Evolutionary conservation across 2,888 invertebrate species (phyloP).

Genomic region (Ophion costatus): DNA sequence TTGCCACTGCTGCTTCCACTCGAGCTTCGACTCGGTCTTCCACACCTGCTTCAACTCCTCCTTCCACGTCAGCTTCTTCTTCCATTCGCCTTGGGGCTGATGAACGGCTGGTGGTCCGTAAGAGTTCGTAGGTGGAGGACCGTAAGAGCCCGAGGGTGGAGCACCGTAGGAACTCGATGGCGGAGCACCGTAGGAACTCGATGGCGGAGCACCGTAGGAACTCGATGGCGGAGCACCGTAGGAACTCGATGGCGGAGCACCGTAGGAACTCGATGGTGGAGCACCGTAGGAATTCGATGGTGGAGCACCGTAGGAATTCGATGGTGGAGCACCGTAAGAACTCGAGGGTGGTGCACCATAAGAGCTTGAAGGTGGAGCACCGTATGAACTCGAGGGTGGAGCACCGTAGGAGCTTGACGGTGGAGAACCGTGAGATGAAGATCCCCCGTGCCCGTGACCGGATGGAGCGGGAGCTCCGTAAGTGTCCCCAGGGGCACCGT

Average conservation of each 20-base stretch:
- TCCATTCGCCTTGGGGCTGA: slow-evolving; percentile 87
- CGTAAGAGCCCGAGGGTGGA: slow-evolving; percentile 45
- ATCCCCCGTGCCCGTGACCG: slow-evolving; percentile 44
- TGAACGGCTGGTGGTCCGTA: slow-evolving; percentile 66
- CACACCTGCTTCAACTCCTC: slow-evolving; percentile 91
- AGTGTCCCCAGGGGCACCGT: slow-evolving; percentile 52
- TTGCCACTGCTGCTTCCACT: slow-evolving; percentile 90
- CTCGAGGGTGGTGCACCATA: slow-evolving; percentile 53
- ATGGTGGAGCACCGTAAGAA: slow-evolving; percentile 33
- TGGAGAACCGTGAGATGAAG: slow-evolving; percentile 24
- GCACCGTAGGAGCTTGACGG: slow-evolving; percentile 46
- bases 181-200: slow-evolving; percentile 33
- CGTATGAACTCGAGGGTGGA: slow-evolving; percentile 45
- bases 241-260: slow-evolving; percentile 36
- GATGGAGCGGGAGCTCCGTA: slow-evolving; percentile 62
- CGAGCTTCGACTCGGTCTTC: slow-evolving; percentile 90
- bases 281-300: slow-evolving; percentile 47
- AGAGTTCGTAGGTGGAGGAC: slow-evolving; percentile 41
- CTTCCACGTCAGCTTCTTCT: slow-evolving; percentile 93
- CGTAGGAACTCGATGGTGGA: slow-evolving; percentile 43
- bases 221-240: slow-evolving; percentile 38
- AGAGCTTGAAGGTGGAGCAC: slow-evolving; percentile 39
- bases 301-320: slow-evolving; percentile 32
- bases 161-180: slow-evolving; percentile 46
- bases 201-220: slow-evolving; percentile 53